Conservation (phyloP, 1,140 invertebrate species). For the Drosophila ercepeae region DNA sequence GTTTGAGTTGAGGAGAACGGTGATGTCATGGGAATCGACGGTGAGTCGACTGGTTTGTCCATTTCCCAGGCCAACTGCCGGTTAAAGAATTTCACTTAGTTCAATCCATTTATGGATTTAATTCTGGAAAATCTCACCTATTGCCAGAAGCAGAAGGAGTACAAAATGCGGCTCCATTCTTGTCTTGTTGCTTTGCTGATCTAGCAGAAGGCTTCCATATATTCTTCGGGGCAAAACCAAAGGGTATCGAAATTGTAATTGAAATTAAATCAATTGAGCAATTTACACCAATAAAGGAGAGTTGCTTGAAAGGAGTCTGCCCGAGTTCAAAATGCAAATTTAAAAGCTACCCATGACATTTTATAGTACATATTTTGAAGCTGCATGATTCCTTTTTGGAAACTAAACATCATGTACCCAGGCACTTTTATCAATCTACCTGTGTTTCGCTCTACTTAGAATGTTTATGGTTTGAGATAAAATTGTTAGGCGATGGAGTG, state of each 20-base stretch:
- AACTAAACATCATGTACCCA: not conserved
- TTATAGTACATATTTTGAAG: too few relatives aligned
- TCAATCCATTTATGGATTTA: not conserved
- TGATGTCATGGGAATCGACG: conserved; percentile 83
- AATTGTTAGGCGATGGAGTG: conserved; percentile 7
- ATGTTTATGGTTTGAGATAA: conserved; percentile 31
- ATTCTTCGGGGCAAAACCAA: conserved; percentile 4
- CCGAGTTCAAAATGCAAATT: not conserved
- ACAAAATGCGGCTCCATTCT: conserved; percentile 19
- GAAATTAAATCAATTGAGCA: conserved; percentile 30
- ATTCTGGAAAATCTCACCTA: conserved; percentile 4
- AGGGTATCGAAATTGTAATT: conserved; percentile 18
- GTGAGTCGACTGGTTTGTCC: conserved; percentile 34
- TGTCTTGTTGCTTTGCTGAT: not conserved
- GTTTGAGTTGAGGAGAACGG: conserved; percentile 71
- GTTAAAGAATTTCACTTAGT: not conserved
- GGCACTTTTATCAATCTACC: conserved; percentile 2
- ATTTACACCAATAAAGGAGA: conserved; percentile 38
- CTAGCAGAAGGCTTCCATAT: conserved; percentile 6
- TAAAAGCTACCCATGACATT: not conserved
- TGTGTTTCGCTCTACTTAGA: conserved; percentile 12
- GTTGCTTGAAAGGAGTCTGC: conserved; percentile 2
- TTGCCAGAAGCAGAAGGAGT: conserved; percentile 9
- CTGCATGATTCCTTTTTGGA: not conserved
- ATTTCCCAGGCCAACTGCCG: conserved; percentile 31